These are phyloP conservation scores for Periophthalmodon schlosseri DNA, from an alignment of 2,113 vertebrate species.

Conservation along the genomic window DNA sequence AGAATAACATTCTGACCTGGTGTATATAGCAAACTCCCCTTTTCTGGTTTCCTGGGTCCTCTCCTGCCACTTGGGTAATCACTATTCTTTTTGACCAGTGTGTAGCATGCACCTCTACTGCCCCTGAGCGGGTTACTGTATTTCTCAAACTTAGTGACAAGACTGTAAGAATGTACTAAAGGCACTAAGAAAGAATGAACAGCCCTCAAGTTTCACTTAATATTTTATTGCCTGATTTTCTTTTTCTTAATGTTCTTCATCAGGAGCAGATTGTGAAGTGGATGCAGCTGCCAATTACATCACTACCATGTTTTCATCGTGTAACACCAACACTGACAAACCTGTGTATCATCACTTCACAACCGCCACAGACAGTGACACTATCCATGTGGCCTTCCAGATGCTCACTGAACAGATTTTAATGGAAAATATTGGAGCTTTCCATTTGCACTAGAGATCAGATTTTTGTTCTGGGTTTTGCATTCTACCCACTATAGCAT, in stretches of 20 bases:
- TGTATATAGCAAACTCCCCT: background rate
- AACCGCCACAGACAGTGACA: constrained; percentile 70
- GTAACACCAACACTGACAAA: constrained; percentile 34
- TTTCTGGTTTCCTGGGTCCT: background rate
- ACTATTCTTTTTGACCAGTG: constrained; percentile 7
- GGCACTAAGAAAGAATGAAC: background rate
- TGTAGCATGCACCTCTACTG: background rate
- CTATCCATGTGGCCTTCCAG: constrained; percentile 63
- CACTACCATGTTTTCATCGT: constrained; percentile 62
- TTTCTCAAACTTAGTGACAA: constrained; percentile 24
- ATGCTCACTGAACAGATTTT: constrained; percentile 65
- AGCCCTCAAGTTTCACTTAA: background rate
- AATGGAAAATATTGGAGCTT: constrained; percentile 61
- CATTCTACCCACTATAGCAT: background rate
- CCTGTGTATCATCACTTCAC: constrained; percentile 76
- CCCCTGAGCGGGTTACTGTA: background rate
- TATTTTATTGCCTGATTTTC: background rate
- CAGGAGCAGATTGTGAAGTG: constrained; percentile 73
- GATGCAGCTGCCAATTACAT: constrained; percentile 70
- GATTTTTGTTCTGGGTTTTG: background rate
- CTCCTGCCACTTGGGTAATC: constrained; percentile 1
- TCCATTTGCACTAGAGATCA: constrained; percentile 58
- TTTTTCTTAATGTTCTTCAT: background rate
- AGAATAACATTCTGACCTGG: background rate
- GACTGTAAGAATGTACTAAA: background rate